Conservation (phyloP, 2,888 invertebrate genomes). For the Drosophila lacicola region DNA sequence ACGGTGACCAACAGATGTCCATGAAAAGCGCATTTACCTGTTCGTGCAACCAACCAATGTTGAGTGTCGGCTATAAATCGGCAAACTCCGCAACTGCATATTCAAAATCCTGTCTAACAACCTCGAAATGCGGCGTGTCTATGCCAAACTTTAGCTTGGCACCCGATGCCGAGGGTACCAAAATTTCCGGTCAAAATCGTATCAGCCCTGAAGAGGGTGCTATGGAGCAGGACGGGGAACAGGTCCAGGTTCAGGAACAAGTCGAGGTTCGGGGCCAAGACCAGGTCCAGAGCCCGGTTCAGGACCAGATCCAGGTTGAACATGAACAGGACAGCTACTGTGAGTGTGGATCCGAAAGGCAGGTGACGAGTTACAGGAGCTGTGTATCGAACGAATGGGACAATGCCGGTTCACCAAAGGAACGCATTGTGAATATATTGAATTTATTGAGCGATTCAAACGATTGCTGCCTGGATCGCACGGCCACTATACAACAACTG, state of each 20-base stretch:
- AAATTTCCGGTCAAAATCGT: neutral
- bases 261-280: neutral
- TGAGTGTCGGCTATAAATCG: neutral
- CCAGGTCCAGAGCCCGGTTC: no score
- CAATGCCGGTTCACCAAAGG: neutral
- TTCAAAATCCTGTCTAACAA: constrained; percentile 17
- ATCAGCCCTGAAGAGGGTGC: neutral
- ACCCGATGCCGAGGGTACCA: constrained; percentile 15
- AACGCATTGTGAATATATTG: constrained; percentile 44
- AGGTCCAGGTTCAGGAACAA: neutral
- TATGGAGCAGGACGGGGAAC: neutral
- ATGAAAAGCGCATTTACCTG: neutral
- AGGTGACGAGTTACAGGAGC: neutral
- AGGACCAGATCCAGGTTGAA: no score
- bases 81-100: neutral
- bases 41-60: neutral
- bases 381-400: neutral
- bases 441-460: constrained; percentile 31
- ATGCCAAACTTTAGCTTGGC: neutral
- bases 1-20: neutral
- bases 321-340: neutral
- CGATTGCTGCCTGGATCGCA: constrained; percentile 32
- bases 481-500: constrained; percentile 38
- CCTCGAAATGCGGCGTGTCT: constrained; percentile 3
- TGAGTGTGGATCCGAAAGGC: neutral